A percentile compares a stretch with the other conserved stretches of the same genome.
Conservation (phyloP, 2,113 vertebrate genomes). For the Ramphastos sulfuratus region DNA sequence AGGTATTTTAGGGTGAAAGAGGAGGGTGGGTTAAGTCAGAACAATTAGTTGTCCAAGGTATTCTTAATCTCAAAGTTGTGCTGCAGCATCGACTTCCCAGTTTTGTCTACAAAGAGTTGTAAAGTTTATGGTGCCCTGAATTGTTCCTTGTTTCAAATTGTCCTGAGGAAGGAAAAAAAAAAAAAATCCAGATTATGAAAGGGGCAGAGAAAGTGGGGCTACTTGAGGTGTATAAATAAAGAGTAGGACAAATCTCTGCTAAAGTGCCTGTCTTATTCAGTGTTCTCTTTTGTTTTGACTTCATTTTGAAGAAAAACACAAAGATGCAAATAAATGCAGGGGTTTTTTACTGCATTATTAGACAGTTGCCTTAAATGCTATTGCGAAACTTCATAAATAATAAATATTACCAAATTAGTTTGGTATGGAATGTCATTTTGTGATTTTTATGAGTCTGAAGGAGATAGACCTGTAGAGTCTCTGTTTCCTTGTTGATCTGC, state of each 20-base stretch:
- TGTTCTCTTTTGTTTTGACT: neutral
- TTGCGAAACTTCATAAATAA: neutral
- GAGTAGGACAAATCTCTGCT: neutral
- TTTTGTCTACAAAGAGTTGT: neutral
- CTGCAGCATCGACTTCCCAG: neutral
- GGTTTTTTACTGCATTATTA: neutral
- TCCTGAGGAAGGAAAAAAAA: fast-evolving
- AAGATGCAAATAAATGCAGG: neutral
- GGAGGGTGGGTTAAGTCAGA: neutral
- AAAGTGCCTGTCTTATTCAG: neutral
- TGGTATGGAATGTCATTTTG: neutral
- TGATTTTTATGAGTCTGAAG: neutral
- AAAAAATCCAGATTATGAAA: neutral
- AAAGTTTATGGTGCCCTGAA: neutral
- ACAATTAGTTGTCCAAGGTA: neutral
- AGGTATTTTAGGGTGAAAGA: neutral
- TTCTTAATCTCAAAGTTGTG: neutral
- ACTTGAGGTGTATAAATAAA: neutral
- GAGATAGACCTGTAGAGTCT: neutral
- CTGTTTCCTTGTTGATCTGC: neutral
- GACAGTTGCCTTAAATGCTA: neutral
- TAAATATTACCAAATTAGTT: neutral
- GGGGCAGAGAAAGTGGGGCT: neutral
- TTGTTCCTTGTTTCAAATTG: neutral
- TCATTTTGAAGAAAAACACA: neutral